A percentile compares a stretch with the other conserved stretches of the same genome.
Conservation (phyloP, 2,797 vertebrate species). For the Eptatretus atami region DNA sequence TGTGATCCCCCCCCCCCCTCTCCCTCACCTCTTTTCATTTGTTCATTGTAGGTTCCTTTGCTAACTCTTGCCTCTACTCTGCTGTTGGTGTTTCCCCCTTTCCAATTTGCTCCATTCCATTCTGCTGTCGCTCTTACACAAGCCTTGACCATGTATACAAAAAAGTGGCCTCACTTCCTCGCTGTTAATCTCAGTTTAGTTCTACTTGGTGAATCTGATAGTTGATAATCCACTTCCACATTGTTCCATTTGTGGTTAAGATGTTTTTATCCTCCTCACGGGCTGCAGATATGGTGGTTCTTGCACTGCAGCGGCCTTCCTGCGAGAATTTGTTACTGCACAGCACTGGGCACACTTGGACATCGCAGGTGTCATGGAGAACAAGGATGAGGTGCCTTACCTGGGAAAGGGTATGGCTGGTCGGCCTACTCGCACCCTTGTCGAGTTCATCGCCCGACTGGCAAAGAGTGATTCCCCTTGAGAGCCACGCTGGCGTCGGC, state of each 20-base stretch:
- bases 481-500: neutral
- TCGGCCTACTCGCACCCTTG: constrained; percentile 51
- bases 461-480: neutral
- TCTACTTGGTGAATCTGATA: too few relatives aligned
- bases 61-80: too few relatives aligned
- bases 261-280: constrained; percentile 3
- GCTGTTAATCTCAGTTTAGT: too few relatives aligned
- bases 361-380: constrained; percentile 80
- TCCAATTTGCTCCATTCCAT: too few relatives aligned
- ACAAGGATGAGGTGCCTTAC: constrained; percentile 69
- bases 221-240: too few relatives aligned
- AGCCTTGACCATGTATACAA: too few relatives aligned
- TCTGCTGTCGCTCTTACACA: too few relatives aligned
- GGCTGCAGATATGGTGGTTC: constrained; percentile 46
- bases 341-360: constrained; percentile 79
- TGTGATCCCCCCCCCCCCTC: too few relatives aligned
- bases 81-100: too few relatives aligned
- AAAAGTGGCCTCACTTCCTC: too few relatives aligned
- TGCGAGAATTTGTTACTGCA: constrained; percentile 51
- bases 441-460: constrained; percentile 37
- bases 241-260: constrained; percentile 4
- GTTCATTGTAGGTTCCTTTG: too few relatives aligned
- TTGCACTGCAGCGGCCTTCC: constrained; percentile 73
- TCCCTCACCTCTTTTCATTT: too few relatives aligned
- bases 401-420: constrained; percentile 81